Percentiles rank a stretch among this genome's conserved stretches.
Evolutionary conservation across 1,140 invertebrate species (phyloP).

Genomic region (Andrena cerasifolii): DNA sequence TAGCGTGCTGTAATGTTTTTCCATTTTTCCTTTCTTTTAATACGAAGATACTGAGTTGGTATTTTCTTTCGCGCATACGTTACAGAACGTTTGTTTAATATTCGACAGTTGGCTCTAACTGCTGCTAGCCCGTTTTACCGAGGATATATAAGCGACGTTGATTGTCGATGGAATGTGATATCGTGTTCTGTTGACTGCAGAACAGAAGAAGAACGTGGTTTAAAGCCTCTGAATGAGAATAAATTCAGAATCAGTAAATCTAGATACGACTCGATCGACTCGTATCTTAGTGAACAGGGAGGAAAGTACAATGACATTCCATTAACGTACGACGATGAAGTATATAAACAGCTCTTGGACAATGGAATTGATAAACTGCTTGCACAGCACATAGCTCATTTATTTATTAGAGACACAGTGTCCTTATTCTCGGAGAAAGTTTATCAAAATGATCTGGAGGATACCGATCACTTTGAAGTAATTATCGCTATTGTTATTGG

Average conservation of each 20-base stretch:
- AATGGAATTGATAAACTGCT: conserved; percentile 95
- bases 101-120: conserved; percentile 93
- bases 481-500: conserved; percentile 38
- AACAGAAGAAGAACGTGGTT: conserved; percentile 95
- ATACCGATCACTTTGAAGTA: conserved; percentile 99
- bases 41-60: conserved; percentile 44
- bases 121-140: conserved; percentile 97
- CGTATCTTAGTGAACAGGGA: conserved; percentile 94
- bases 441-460: conserved; percentile 95
- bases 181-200: conserved; percentile 97
- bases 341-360: conserved; percentile 91
- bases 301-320: conserved; percentile 96
- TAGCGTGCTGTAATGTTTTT: conserved; percentile 42
- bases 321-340: conserved; percentile 92
- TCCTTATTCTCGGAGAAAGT: conserved; percentile 98
- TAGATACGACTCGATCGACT: conserved; percentile 98
- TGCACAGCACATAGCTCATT: conserved; percentile 97
- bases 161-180: conserved; percentile 98
- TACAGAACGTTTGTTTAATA: conserved; percentile 73
- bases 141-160: conserved; percentile 96
- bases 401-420: conserved; percentile 99
- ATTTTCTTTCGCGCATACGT: conserved; percentile 64
- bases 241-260: conserved; percentile 97
- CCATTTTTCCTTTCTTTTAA: conserved; percentile 27
- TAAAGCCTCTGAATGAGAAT: conserved; percentile 88